A percentile compares a stretch with the other conserved stretches of the same genome.
These are phyloP conservation scores for Glossophaga mutica DNA, from an alignment of 2,797 vertebrate genomes.

Conservation along the genomic window DNA sequence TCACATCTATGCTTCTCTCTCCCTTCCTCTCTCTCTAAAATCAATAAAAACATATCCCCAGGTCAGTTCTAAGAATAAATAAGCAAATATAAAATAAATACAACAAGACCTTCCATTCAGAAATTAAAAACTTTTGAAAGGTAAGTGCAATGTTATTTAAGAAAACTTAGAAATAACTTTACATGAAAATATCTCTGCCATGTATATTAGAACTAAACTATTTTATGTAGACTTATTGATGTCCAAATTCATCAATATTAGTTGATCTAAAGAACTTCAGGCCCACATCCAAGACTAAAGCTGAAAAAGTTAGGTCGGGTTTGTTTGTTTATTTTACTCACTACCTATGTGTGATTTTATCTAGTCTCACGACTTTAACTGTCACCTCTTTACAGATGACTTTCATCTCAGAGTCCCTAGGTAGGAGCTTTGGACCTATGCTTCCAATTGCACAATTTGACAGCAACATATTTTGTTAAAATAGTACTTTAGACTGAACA, in stretches of 20 bases:
- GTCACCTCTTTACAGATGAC: conserved; percentile 12
- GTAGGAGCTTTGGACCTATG: background rate
- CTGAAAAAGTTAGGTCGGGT: background rate
- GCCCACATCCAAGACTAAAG: background rate
- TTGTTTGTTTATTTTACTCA: background rate
- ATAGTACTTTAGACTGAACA: background rate
- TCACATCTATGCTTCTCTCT: background rate
- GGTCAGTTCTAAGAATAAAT: background rate
- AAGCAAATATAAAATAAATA: background rate
- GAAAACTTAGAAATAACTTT: background rate
- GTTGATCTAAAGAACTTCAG: background rate
- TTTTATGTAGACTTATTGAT: background rate
- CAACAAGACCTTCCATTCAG: background rate
- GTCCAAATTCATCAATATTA: background rate
- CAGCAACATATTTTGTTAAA: conserved; percentile 10
- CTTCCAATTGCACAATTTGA: background rate
- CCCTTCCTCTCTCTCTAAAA: background rate
- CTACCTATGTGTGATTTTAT: background rate
- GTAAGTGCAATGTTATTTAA: background rate
- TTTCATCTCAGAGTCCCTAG: conserved; percentile 18
- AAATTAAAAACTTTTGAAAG: background rate
- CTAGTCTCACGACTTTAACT: background rate
- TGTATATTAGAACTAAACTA: background rate
- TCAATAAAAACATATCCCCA: background rate
- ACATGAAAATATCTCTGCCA: background rate